Evolutionary conservation across 37 sponge, comb jelly and placozoan genomes (phyloP).

Genomic region (Oscarella lobularis): DNA sequence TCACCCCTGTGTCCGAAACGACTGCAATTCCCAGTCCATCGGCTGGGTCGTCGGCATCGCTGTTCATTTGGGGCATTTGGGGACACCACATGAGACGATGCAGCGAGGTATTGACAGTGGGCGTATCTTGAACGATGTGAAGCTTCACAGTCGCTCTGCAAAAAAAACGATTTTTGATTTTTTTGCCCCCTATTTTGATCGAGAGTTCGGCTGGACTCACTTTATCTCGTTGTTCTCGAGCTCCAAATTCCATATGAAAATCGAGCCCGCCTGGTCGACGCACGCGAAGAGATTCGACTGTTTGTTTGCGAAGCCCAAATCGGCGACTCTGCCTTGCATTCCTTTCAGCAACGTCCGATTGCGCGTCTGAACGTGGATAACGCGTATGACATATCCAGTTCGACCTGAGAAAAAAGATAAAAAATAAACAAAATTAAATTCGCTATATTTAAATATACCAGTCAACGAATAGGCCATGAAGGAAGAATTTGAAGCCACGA

Average conservation of each 20-base stretch:
- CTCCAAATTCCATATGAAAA: slow-evolving; percentile 53
- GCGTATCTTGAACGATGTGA: neutral
- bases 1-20: no score
- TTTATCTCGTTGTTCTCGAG: slow-evolving; percentile 12
- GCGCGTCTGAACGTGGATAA: slow-evolving; percentile 40
- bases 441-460: slow-evolving; percentile 7
- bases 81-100: slow-evolving; percentile 72
- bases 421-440: neutral
- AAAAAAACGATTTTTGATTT: no score
- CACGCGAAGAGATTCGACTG: slow-evolving; percentile 48
- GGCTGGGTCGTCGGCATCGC: slow-evolving; percentile 13
- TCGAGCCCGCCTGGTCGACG: slow-evolving; percentile 65
- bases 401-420: slow-evolving; percentile 4
- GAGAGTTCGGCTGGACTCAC: neutral
- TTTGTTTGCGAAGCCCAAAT: slow-evolving; percentile 56
- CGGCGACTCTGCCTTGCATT: slow-evolving; percentile 32
- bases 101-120: slow-evolving; percentile 8
- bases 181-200: no score
- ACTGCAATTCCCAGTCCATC: neutral
- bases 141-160: neutral
- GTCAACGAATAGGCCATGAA: slow-evolving; percentile 56
- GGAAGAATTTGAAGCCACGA: slow-evolving; percentile 48
- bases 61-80: slow-evolving; percentile 17
- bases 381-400: slow-evolving; percentile 64
- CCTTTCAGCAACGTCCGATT: slow-evolving; percentile 58